Conservation (phyloP, 2,888 invertebrate genomes). For the Siphlonurus alternatus region DNA sequence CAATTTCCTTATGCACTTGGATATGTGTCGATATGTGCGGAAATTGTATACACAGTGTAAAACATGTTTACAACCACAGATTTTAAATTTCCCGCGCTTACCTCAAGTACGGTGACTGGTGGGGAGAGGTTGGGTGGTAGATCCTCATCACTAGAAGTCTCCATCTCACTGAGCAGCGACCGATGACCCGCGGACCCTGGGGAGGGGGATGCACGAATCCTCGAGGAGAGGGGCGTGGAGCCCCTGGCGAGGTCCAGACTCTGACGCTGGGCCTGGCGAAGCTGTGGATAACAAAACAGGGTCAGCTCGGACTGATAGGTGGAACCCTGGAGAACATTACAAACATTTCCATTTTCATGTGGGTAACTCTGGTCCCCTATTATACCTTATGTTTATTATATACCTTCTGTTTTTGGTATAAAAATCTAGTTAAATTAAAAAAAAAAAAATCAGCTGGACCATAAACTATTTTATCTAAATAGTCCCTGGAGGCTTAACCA, state of each 20-base stretch:
- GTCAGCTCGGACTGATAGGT: conserved; percentile 21
- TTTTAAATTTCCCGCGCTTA: not conserved
- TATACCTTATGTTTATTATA: no score
- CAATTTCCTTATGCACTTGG: no score
- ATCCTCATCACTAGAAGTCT: conserved; percentile 41
- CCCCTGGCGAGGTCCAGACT: not conserved
- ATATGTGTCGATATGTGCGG: no score
- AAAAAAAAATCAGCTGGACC: no score
- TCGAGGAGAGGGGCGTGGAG: not conserved
- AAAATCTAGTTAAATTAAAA: no score
- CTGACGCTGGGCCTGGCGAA: conserved; percentile 24
- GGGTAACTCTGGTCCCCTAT: no score
- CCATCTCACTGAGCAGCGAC: conserved; percentile 83
- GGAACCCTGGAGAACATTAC: not conserved
- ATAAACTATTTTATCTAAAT: no score
- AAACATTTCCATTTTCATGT: no score
- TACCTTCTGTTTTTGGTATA: no score
- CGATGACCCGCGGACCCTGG: conserved; percentile 32
- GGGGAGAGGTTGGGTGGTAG: conserved; percentile 1
- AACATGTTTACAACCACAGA: no score
- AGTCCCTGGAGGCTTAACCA: no score
- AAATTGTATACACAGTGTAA: no score
- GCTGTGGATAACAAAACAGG: conserved; percentile 12
- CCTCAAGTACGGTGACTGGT: not conserved
- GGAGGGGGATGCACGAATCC: conserved; percentile 19